These are phyloP conservation scores for Dryobota labecula DNA, from an alignment of 2,888 invertebrate genomes.

Conservation along the genomic window DNA sequence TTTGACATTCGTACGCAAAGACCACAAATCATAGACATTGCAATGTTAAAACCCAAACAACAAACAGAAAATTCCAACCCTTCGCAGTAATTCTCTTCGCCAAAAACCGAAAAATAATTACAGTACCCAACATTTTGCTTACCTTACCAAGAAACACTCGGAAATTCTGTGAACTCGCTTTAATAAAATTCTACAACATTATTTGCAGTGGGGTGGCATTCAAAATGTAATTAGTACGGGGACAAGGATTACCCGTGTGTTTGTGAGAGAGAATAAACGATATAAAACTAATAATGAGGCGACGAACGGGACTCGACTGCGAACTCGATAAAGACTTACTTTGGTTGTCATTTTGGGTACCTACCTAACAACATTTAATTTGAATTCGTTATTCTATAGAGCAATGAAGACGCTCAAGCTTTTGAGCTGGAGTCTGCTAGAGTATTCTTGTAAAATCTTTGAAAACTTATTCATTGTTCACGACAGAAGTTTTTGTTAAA, in stretches of 20 bases:
- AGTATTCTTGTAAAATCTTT: background rate
- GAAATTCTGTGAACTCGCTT: constrained; percentile 49
- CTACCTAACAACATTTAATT: constrained; percentile 33
- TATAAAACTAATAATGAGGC: constrained; percentile 64
- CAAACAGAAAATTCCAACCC: constrained; percentile 13
- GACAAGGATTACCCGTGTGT: constrained; percentile 60
- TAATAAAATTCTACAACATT: constrained; percentile 63
- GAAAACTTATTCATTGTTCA: background rate
- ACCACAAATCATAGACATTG: background rate
- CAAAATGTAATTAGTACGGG: constrained; percentile 70
- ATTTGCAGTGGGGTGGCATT: constrained; percentile 63
- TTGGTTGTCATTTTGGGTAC: constrained; percentile 12
- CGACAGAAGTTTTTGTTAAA: background rate
- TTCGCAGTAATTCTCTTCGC: constrained; percentile 10
- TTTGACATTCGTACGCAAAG: background rate
- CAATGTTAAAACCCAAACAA: constrained; percentile 17
- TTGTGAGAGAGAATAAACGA: constrained; percentile 53
- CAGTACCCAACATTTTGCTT: constrained; percentile 38
- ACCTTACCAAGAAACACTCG: constrained; percentile 25
- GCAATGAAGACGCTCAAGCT: background rate
- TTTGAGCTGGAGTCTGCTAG: background rate
- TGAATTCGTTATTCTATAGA: constrained; percentile 25
- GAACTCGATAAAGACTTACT: constrained; percentile 20
- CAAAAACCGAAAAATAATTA: constrained; percentile 39
- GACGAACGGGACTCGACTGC: constrained; percentile 13